Evolutionary conservation across 2,888 invertebrate genomes (phyloP).

Genomic region (Theodoxus fluviatilis): DNA sequence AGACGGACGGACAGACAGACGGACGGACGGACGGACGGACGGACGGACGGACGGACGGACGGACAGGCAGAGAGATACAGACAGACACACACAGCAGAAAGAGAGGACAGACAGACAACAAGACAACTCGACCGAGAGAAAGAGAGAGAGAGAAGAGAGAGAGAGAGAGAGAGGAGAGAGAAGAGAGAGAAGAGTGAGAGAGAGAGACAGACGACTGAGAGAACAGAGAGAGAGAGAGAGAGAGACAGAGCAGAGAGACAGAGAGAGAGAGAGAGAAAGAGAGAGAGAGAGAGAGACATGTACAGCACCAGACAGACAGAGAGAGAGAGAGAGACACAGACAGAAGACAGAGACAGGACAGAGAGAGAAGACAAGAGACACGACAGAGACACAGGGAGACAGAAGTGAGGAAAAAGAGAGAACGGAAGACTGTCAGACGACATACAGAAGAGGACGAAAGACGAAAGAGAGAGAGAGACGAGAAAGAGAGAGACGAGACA

Average conservation of each 20-base stretch:
- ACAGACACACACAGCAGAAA: neutral
- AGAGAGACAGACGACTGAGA: neutral
- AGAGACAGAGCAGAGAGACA: neutral
- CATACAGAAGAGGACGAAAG: neutral
- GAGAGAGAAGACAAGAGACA: neutral
- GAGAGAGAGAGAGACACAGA: too few species aligned
- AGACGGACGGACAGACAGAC: conserved; percentile 8
- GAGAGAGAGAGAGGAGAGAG: neutral
- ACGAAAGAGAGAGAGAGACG: neutral
- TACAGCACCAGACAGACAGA: neutral
- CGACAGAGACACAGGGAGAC: neutral
- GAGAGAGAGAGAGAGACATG: neutral
- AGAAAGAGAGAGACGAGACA: neutral
- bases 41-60: neutral
- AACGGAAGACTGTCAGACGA: neutral
- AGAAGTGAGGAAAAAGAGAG: neutral
- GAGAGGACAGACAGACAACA: neutral
- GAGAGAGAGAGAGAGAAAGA: neutral
- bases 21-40: neutral
- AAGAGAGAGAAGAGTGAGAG: neutral
- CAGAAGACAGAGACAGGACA: neutral
- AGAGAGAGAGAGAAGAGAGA: neutral
- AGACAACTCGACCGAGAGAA: neutral
- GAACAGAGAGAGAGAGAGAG: conserved; percentile 5
- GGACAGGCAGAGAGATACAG: neutral